Base-by-base conservation (phyloP, 1,140 invertebrate species). In the Sycobia sp. region DNA sequence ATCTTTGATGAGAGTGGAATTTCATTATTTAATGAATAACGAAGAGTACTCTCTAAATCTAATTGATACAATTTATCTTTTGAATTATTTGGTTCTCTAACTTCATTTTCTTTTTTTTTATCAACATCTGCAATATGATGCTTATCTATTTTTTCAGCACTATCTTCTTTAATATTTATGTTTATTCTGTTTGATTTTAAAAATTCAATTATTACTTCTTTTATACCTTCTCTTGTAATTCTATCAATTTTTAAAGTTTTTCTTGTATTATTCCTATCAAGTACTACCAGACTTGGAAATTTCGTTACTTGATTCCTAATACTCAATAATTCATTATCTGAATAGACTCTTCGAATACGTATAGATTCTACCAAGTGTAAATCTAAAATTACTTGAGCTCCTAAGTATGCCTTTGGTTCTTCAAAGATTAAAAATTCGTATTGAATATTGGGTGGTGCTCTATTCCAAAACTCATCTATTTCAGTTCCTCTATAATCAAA, bases 11-110 rank as follows among this genome's bases (percentile, higher is more conserved):
- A 81, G 55, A 89, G 82, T 10, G 87, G 81, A 10, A 98, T 86
- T 84, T 98, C 96, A 69, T 93, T 89, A 65, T 85, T 85, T 7
- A 97, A 82, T 13, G 89, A 89, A 73, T 91, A 93, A 68, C 87
- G 85, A 11, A 97, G 70, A 0, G 92, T 89, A 73, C 88, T 91
- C 79, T 96, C 93, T 46, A 98, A 76, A 79, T 98, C 95, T 54
- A 88, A 84, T 81, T 95, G 91, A 74, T 90, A 94, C 0, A 95
- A 82, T 10, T 80, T 70, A 72, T 89, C 87, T 13, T 68, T 50
- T 39, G 41, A 22, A 63, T 51, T 36, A 55, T 51, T 14, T 47
- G 2, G 13, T 25, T 58, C 46, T 32, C 16, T 38, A 20, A 10
- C 3, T n/a, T 57, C 13, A 20, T 44, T 18, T 14, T 47, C 34